Evolutionary conservation across 2,113 vertebrate genomes (phyloP).

Genomic region (Melanocharis versteri): DNA sequence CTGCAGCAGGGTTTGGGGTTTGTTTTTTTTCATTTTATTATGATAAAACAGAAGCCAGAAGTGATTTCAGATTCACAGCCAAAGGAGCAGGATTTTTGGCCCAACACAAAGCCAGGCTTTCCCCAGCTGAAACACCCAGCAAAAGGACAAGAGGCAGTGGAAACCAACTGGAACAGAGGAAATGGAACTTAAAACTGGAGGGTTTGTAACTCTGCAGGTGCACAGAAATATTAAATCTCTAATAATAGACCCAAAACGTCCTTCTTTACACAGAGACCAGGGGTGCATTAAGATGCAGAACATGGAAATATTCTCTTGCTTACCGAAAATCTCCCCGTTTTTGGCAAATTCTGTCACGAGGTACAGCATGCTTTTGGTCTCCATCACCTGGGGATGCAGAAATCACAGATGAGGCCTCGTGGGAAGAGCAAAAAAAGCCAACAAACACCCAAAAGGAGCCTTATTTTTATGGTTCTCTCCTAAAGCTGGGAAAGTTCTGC

Average conservation of each 20-base stretch:
- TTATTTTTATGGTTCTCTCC: neutral
- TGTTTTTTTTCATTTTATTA: neutral
- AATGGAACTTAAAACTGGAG: rapidly evolving
- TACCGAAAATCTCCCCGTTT: slow-evolving; percentile 97
- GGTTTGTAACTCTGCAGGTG: neutral
- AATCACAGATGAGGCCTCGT: neutral
- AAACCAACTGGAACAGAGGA: neutral
- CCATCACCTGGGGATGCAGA: slow-evolving; percentile 88
- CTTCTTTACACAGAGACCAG: neutral
- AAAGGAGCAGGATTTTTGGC: neutral
- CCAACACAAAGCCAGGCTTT: neutral
- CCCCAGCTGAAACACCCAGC: neutral
- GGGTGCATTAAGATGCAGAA: neutral
- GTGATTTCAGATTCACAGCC: neutral
- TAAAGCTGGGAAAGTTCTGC: neutral
- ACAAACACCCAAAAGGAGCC: neutral
- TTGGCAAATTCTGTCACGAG: slow-evolving; percentile 98
- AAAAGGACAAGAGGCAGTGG: neutral
- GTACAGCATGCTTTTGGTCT: slow-evolving; percentile 99
- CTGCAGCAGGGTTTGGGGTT: neutral
- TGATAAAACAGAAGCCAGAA: neutral
- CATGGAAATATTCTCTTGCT: slow-evolving; percentile 53
- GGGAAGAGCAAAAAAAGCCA: neutral
- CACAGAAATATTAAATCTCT: neutral
- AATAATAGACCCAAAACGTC: neutral